Evolutionary conservation across 2,113 vertebrate species (phyloP), one percentile per base, ranked within the genome.

Genomic region (Bufo gargarizans): DNA sequence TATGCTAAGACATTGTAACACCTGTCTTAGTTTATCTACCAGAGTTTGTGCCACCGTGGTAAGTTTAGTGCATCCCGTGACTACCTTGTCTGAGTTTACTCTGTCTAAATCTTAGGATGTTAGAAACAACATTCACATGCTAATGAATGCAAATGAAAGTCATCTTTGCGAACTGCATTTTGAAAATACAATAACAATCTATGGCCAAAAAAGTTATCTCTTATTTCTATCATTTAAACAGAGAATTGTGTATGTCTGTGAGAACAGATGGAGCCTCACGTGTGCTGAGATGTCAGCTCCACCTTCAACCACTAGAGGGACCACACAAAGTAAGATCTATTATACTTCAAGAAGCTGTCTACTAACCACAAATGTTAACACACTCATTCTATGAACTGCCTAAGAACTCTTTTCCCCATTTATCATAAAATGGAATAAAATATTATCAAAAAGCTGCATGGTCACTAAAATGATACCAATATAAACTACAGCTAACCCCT

Each of bases 231-330:
- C 61, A 83, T 11, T 67, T 1, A 67, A 20, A 50, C 61, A 67
- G 61, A 50, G 19, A 83, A 83, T 17, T 16, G 13, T n/a, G 61
- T 55, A 72, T 69, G 72, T 71, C 63, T 22, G 17, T 47, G 33
- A 47, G 33, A 76, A 72, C 50, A 74, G 83, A 58, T 59, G 50
- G 33, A 58, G 19, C 1, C 53, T 72, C 65, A 4, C 20, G 10
- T 8, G 22, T 58, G 50, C n/a, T 47, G 9, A 76, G 13, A 59
- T 55, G 69, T 17, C 71, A 53, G 17, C 12, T 45, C 17, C 49
- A 22, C 55, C 72, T 19, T 76, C 33, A 59, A 33, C 83, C 83
- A 76, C 83, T 55, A 85, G 83, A 58, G 83, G 83, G 83, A 45
- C 56, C n/a, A 22, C 16, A 33, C 33, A 19, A 72, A 76, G 17